Base-by-base conservation (phyloP, 2,888 invertebrate genomes). In the Eupeodes latifasciatus region DNA sequence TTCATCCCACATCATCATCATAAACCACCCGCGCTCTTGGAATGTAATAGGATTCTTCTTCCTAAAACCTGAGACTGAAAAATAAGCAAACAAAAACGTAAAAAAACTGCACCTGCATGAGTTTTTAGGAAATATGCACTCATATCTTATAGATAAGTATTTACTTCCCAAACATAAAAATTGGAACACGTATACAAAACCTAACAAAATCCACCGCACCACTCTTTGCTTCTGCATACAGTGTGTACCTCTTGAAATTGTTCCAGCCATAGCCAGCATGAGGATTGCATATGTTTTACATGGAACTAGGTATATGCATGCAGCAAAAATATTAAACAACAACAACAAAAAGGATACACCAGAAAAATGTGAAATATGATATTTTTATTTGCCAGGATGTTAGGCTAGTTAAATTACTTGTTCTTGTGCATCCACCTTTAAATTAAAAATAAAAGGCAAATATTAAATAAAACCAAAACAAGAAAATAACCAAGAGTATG, bases 11-110 rank as follows among this genome's bases (percentile, higher is more conserved):
- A 47, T 51, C 47, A 71, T 44, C 57, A 57, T 57, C 27, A 34
- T 12, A 11, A 36, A 12, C 71, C 55, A 11, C 55, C 55, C 67
- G 51, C 64, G 40, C 40, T 27, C 27, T 27, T 27, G 40, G 12
- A 57, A 36, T 83, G 79, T 47, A 83, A 83, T 74, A 61, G 74
- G 74, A 80, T 55, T 84, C 84, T 62, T 84, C 79, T 57, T 47
- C 47, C 62, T 36, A 11, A 74, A 44, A 62, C 19, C 27, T 16
- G 59, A 19, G 59, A 67, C 14, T 19, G 57, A 74, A 47, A 5
- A 75, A 47, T n/a, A 57, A 7, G 19, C 19, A 12, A 3, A 40
- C 3, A 61, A 34, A 19, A 40, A 10, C 5, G 40, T 40, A 72
- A 57, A 67, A 27, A 80, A 47, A 57, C 67, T 44, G 79, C 84